Conservation (phyloP, 2,888 invertebrate genomes). For the Emmelina monodactyla region DNA sequence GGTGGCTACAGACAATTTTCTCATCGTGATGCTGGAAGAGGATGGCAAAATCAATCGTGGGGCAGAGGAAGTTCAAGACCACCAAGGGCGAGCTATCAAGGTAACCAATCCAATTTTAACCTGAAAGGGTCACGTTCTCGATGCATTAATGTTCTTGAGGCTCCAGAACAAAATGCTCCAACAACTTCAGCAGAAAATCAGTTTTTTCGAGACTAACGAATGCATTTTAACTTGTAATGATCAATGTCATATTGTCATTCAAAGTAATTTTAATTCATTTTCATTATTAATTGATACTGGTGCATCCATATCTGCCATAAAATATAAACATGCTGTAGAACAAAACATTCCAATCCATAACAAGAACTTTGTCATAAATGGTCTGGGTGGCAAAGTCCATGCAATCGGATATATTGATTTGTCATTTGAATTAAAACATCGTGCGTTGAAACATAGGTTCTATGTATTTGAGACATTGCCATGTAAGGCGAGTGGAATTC, state of each 20-base stretch:
- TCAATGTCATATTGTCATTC: neutral
- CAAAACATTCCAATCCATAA: too few species aligned
- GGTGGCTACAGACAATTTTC: too few species aligned
- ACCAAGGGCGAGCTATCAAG: too few species aligned
- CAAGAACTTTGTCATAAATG: too few species aligned
- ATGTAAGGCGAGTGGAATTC: slow-evolving; percentile 9
- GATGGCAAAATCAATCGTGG: too few species aligned
- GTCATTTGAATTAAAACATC: neutral
- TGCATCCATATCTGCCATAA: slow-evolving; percentile 8
- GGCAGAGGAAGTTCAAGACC: too few species aligned
- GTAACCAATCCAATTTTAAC: too few species aligned
- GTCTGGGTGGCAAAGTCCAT: slow-evolving; percentile 11
- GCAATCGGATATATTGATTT: slow-evolving; percentile 8
- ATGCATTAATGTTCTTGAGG: too few species aligned
- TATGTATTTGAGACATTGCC: slow-evolving; percentile 11
- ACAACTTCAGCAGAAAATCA: neutral
- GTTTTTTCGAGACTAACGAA: slow-evolving; percentile 12
- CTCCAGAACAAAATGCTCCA: too few species aligned
- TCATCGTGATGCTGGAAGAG: too few species aligned
- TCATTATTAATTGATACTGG: slow-evolving; percentile 4
- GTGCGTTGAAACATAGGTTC: slow-evolving; percentile 7
- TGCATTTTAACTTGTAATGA: slow-evolving; percentile 1
- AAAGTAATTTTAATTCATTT: neutral
- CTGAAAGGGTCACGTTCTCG: too few species aligned
- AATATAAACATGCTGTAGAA: slow-evolving; percentile 6